Conservation (phyloP, 2,888 invertebrate genomes). For the Lasioglossum malachurum region DNA sequence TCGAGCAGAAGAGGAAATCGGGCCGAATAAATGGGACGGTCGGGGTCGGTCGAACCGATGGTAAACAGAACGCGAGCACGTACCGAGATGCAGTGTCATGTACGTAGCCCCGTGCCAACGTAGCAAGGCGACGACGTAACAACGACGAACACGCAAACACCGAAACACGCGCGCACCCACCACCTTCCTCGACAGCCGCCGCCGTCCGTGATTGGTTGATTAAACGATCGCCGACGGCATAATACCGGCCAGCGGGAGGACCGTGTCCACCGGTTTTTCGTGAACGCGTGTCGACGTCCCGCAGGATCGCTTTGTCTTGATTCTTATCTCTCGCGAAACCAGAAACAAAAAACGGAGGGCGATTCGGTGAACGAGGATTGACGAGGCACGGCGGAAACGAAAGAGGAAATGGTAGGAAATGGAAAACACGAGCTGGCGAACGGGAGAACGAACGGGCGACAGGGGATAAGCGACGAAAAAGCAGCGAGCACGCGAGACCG, state of each 20-base stretch:
- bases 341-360: no score
- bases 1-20: conserved; percentile 43
- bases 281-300: not conserved
- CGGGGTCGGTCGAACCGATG: conserved; percentile 40
- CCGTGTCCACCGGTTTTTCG: not conserved
- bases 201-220: conserved; percentile 11
- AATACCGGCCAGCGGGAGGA: not conserved
- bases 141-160: not conserved
- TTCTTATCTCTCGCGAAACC: not conserved
- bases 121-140: conserved; percentile 3
- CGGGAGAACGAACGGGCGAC: not conserved
- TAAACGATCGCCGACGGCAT: conserved; percentile 11
- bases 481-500: conserved; percentile 67
- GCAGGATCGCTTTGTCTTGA: not conserved
- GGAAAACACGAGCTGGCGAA: not conserved
- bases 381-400: no score
- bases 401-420: not conserved
- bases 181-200: not conserved
- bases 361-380: not conserved
- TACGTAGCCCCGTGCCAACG: conserved; percentile 1
- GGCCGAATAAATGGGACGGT: conserved; percentile 47
- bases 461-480: conserved; percentile 44
- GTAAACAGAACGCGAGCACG: conserved; percentile 42
- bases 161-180: conserved; percentile 15
- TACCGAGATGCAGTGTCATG: conserved; percentile 15